phyloP scores from a whole-genome alignment of 2,888 invertebrate genomes.

The Nephrotoma flavescens region DNA sequence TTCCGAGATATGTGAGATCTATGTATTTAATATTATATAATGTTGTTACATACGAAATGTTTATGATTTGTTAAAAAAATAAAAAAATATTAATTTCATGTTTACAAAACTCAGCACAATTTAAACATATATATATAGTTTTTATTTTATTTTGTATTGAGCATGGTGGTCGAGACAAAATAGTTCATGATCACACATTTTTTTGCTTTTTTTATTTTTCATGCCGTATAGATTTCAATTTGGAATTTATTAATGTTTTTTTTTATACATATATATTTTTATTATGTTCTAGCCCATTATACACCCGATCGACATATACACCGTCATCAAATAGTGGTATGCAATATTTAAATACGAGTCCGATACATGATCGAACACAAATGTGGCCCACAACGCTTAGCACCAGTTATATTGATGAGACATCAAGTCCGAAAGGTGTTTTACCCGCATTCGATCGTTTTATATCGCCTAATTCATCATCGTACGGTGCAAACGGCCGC shows the following conservation, averaged over 20 bases:
- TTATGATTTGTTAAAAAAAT: background rate
- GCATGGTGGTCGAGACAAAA: slow-evolving; percentile 2
- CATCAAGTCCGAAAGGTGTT: slow-evolving; percentile 22
- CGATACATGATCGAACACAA: slow-evolving; percentile 18
- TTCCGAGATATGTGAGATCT: background rate
- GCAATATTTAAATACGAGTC: slow-evolving; percentile 21
- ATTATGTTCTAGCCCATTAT: slow-evolving; percentile 22
- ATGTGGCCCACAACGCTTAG: slow-evolving; percentile 14
- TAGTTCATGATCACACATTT: background rate
- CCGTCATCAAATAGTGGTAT: slow-evolving; percentile 24
- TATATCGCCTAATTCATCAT: slow-evolving; percentile 16
- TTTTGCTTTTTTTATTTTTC: background rate
- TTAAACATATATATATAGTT: background rate
- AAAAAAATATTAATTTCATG: slow-evolving; percentile 4
- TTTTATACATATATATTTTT: background rate
- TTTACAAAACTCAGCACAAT: slow-evolving; percentile 1
- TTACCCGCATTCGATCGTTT: slow-evolving; percentile 27
- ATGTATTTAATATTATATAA: background rate
- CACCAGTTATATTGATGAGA: slow-evolving; percentile 5
- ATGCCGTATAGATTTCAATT: background rate
- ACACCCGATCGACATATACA: slow-evolving; percentile 25
- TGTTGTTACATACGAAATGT: background rate
- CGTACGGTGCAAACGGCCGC: slow-evolving; percentile 15
- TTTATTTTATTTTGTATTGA: background rate
- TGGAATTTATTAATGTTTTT: background rate